Evolutionary conservation across 2,797 vertebrate genomes (phyloP), one percentile per base, ranked within the genome.

Genomic region (Hippocampus kuda): DNA sequence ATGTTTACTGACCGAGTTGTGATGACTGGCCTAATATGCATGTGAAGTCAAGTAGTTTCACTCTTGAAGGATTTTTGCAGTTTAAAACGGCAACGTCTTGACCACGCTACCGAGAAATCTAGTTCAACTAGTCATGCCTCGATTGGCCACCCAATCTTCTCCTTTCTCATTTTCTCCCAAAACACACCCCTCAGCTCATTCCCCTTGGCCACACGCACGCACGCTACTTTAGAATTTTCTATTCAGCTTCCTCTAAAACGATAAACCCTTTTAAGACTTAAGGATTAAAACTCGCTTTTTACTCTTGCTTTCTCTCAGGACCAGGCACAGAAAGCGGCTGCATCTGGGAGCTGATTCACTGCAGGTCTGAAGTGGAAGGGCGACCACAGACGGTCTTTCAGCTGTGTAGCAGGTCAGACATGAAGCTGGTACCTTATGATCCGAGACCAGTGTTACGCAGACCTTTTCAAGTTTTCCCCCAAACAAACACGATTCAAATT

Each of bases 341-440:
- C 72, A 88, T 95, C 67, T 99, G 97, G 96, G 96, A 99, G 86
- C 88, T 99, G 88, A 91, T 99, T 85, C 97, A 99, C 82, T 96
- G 92, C 0, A 94, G 92, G 84, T 99, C 96, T 65, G 95, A 99
- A 81, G 79, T 94, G 69, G 93, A 96, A 83, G 97, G 97, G 54
- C 91, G 97, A 69, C 97, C 97, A 0, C 95, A 99, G 89, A 99
- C 92, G 0, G 75, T 92, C 72, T 99, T 99, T 84, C 96, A 98
- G 82, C 79, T 99, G 80, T 95, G 94, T 53, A 98, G 95, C 94
- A 98, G 96, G 97, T 99, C 88, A 83, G 84, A 75, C 59, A 73
- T 56, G 54, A 62, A 67, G 41, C 66, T 13, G 3, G 5, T 5
- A 42, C 34, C 10, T 22, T n/a, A 13, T 63, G 41, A 24, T 24